Conservation (phyloP, 1,140 invertebrate species). For the Microplitis demolitor region DNA sequence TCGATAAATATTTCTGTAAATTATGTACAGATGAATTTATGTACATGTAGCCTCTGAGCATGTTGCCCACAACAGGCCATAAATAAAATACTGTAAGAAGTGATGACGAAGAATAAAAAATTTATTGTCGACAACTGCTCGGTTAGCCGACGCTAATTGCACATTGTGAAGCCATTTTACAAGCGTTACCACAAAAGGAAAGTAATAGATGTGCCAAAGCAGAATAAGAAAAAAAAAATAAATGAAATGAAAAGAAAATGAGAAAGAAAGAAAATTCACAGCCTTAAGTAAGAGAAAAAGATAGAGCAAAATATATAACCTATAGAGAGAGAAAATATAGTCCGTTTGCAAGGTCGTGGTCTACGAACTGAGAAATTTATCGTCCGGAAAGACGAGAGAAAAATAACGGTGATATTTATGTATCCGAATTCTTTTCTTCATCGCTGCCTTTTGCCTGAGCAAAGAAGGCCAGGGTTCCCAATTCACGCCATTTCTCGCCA, state of each 20-base stretch:
- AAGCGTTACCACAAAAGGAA: slow-evolving; percentile 31
- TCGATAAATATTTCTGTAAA: too few relatives aligned
- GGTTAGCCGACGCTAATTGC: slow-evolving; percentile 44
- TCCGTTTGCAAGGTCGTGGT: slow-evolving; percentile 3
- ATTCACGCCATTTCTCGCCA: slow-evolving; percentile 11
- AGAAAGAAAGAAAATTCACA: background rate
- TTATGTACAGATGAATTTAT: too few relatives aligned
- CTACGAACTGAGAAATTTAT: slow-evolving; percentile 22
- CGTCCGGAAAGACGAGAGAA: slow-evolving; percentile 20
- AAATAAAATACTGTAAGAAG: slow-evolving; percentile 18
- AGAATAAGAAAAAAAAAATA: slow-evolving; percentile 1
- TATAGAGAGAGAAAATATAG: background rate
- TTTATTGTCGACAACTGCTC: slow-evolving; percentile 27
- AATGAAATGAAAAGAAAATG: background rate
- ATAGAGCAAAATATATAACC: background rate
- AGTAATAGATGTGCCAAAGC: slow-evolving; percentile 8
- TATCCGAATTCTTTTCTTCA: slow-evolving; percentile 8
- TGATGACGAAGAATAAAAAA: slow-evolving; percentile 26
- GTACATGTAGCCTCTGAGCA: background rate
- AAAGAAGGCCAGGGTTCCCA: slow-evolving; percentile 17
- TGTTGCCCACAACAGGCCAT: background rate
- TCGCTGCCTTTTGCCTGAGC: background rate
- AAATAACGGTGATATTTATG: slow-evolving; percentile 15
- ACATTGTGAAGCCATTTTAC: slow-evolving; percentile 36
- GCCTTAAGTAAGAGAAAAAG: slow-evolving; percentile 7